phyloP scores from a whole-genome alignment of 2,888 invertebrate species.

The Esperia sulphurella region DNA sequence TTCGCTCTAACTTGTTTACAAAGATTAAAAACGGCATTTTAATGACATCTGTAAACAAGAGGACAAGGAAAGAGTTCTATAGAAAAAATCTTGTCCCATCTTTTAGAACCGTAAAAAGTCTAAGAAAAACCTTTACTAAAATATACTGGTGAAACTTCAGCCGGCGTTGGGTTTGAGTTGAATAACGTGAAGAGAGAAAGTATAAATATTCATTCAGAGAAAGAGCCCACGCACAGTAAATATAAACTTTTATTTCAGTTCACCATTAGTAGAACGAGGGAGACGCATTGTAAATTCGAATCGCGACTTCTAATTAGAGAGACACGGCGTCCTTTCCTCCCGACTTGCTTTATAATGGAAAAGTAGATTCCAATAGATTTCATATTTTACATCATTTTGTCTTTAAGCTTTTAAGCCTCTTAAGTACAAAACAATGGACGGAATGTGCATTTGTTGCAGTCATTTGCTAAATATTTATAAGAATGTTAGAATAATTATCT shows the following conservation, averaged over 20 bases:
- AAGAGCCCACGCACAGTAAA: conserved; percentile 69
- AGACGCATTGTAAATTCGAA: conserved; percentile 72
- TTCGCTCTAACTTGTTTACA: background rate
- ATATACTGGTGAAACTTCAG: conserved; percentile 54
- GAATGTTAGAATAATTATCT: too few species aligned
- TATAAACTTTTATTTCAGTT: conserved; percentile 75
- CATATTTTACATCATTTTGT: conserved; percentile 57
- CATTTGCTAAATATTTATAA: background rate
- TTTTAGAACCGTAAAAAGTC: conserved; percentile 41
- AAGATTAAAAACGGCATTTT: background rate
- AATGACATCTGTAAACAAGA: background rate
- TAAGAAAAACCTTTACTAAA: conserved; percentile 53
- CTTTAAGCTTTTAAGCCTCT: conserved; percentile 28
- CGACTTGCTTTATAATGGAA: conserved; percentile 65
- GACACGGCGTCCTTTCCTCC: conserved; percentile 55
- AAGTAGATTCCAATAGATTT: conserved; percentile 67
- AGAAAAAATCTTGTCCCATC: conserved; percentile 32
- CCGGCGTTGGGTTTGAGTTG: conserved; percentile 53
- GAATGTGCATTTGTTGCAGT: background rate
- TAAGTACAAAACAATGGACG: background rate
- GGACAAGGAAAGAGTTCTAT: conserved; percentile 22
- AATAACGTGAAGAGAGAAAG: conserved; percentile 58
- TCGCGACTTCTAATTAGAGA: conserved; percentile 73
- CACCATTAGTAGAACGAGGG: conserved; percentile 54
- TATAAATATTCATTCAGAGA: conserved; percentile 73